Evolutionary conservation across 1,140 invertebrate species (phyloP), one percentile per base, ranked within the genome.

Genomic region (Oryctes rhinoceros): DNA sequence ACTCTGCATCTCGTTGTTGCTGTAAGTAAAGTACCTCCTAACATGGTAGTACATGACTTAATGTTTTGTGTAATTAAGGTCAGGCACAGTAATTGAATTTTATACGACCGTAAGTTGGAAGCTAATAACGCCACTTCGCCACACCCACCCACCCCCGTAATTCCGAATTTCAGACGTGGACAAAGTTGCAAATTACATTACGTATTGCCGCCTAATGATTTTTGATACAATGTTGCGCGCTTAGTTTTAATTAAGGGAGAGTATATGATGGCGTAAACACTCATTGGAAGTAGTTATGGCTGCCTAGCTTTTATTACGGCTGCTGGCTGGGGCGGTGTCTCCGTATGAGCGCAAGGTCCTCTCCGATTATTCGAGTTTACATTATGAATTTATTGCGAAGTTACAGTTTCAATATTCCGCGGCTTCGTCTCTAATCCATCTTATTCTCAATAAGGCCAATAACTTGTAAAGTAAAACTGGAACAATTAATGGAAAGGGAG

Each of bases 31-130:
- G 53, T 59, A 59, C 53, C 39, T 10, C 39, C 18, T 59, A 59
- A 59, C 53, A 18, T 59, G 53, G 53, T 18, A 18, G 53, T 59
- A 59, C 53, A 59, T 59, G 53, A 59, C 53, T 59, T 59, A 59
- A 59, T 59, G 53, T 59, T 59, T 59, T 59, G 53, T 18, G 53
- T 59, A 59, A 59, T 59, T 59, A 59, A 59, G 53, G 53, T 59
- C 53, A 59, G 53, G 53, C 53, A 18, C 53, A 59, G 53, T 59
- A 59, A 59, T 59, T 59, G 53, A 59, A 59, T 59, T 59, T 59
- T 59, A 59, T 59, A 18, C 53, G 15, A n/a, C 18, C n/a, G 53
- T 18, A 59, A 59, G 53, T 59, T 18, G 15, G 53, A 59, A 15
- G n/a, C 53, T 59, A 59, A 59, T 59, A 59, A 59, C 53, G 13